phyloP scores from a whole-genome alignment of 2,797 vertebrate genomes.

The Poeciliopsis infans region DNA sequence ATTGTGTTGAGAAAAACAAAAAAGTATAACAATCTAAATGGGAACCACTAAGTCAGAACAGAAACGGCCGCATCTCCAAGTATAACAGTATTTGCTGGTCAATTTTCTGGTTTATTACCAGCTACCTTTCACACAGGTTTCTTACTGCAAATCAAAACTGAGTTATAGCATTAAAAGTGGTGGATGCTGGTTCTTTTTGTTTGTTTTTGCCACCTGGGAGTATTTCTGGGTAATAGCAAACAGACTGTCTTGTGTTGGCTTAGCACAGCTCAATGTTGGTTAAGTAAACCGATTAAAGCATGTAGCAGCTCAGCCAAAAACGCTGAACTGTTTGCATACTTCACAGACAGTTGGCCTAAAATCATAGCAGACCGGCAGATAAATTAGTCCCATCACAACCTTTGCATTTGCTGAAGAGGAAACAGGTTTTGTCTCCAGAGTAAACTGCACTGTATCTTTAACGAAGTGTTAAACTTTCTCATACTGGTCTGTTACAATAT shows the following conservation, averaged over 20 bases:
- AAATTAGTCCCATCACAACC: background rate
- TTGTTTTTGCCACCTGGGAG: background rate
- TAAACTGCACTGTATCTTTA: slow-evolving; percentile 12
- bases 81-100: background rate
- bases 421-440: background rate
- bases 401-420: background rate
- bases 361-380: background rate
- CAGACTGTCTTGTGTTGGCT: background rate
- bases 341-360: background rate
- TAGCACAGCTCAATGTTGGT: background rate
- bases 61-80: no score
- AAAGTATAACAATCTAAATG: no score
- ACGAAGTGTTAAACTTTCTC: background rate
- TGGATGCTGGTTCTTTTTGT: background rate
- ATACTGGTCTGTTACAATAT: background rate
- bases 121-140: no score
- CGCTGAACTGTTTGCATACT: background rate
- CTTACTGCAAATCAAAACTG: no score
- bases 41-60: no score
- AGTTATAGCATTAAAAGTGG: background rate
- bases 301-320: background rate
- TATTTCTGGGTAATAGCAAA: background rate
- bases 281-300: background rate
- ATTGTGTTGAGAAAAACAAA: no score
- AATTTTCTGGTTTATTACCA: background rate